Evolutionary conservation across 2,888 invertebrate genomes (phyloP), one percentile per base, ranked within the genome.

Genomic region (Danaus chrysippus): DNA sequence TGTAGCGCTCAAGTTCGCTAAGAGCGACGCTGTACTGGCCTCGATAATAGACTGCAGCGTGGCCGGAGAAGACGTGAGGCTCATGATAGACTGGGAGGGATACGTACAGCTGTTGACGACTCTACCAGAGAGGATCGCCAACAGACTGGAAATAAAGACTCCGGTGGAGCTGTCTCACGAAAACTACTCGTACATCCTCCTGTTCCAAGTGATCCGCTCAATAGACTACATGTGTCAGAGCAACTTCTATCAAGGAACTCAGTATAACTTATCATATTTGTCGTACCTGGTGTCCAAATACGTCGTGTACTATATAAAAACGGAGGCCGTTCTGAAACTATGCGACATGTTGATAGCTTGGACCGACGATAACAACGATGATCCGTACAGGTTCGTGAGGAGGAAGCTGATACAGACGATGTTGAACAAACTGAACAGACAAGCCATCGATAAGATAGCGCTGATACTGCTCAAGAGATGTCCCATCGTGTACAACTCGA

Each of bases 41-140:
- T 87, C 92, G 0, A 73, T 93, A 3, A 66, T 92, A 0, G 83
- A 89, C 19, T 79, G 79, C 54, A 82, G 81, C 42, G 68, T 75
- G 2, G 56, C 56, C 9, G 58, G 70, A 0, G 60, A 63, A 0
- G 65, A 72, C 0, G 74, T 67, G 59, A 65, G 69, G 49, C 68
- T 71, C 0, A 74, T 75, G 46, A 66, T 69, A 0, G 81, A 86
- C 2, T 93, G 93, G 91, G 87, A 91, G 64, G 87, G 85, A 43
- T 92, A 92, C 19, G 87, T 94, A 0, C 94, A 94, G 74, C 72
- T 93, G 55, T 72, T 96, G 58, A 83, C 93, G 9, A 94, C 95
- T 1, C 72, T 96, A 58, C 96, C 96, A 0, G 93, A 91, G 71
- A 87, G 94, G 68, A 84, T 96, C 52, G 95, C 95, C 10, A 97